Percentiles rank a stretch among this genome's conserved stretches.
These are phyloP conservation scores for Percopsis omiscomaycus DNA, from an alignment of 2,797 vertebrate genomes.

Conservation along the genomic window DNA sequence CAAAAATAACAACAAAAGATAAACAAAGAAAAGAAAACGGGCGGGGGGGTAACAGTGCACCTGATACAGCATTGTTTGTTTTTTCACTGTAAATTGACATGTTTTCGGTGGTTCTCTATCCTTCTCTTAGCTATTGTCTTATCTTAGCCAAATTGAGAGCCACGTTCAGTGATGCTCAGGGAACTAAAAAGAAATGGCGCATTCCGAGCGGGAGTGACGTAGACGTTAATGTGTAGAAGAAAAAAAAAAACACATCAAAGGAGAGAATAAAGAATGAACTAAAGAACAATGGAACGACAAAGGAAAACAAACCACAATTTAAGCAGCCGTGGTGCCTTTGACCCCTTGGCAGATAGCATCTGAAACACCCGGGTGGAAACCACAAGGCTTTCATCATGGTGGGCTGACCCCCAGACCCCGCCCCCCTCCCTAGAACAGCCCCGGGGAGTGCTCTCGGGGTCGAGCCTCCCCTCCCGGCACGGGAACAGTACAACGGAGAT, in stretches of 20 bases:
- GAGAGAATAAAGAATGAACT: no score
- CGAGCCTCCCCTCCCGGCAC: constrained; percentile 48
- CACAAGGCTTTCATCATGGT: constrained; percentile 27
- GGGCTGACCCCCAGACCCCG: constrained; percentile 31
- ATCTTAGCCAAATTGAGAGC: no score
- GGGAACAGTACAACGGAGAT: constrained; percentile 37
- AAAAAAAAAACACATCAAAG: no score
- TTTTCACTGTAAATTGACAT: constrained; percentile 51
- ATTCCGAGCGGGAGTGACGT: no score
- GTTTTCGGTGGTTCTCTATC: constrained; percentile 37
- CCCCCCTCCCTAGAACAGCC: constrained; percentile 47
- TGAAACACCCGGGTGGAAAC: constrained; percentile 9
- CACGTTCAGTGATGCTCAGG: no score
- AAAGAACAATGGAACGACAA: neutral
- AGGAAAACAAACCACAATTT: constrained; percentile 15
- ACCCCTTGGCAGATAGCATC: constrained; percentile 41
- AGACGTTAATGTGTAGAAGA: no score
- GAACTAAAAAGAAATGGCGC: no score
- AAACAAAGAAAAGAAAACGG: no score
- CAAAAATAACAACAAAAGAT: constrained; percentile 63
- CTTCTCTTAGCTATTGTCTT: neutral
- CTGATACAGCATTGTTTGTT: constrained; percentile 22
- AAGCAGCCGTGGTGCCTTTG: constrained; percentile 19
- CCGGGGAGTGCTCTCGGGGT: constrained; percentile 42
- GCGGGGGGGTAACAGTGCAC: no score